Percentiles rank a stretch among this genome's conserved stretches.
These are phyloP conservation scores for Anolis apletophallus DNA, from an alignment of 2,797 vertebrate genomes.

Conservation along the genomic window DNA sequence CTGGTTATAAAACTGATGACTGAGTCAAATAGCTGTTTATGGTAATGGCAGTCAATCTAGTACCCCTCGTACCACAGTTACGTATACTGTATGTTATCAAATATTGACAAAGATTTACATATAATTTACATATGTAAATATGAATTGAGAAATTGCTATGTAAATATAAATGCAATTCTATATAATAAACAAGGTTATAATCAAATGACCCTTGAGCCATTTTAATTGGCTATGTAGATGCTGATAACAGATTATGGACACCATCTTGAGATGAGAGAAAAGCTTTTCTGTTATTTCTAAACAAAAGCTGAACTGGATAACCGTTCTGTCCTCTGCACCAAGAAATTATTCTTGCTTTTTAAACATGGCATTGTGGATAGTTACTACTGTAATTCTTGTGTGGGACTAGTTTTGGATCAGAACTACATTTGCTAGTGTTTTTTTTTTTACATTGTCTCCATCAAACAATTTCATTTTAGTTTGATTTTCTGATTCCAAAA, in stretches of 20 bases:
- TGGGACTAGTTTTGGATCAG: background rate
- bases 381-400: background rate
- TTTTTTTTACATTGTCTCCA: background rate
- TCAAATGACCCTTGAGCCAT: background rate
- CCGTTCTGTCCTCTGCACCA: background rate
- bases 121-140: background rate
- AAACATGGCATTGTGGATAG: too few species aligned
- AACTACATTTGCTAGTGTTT: constrained; percentile 2
- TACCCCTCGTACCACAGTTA: background rate
- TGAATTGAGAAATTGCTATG: background rate
- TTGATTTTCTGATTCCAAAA: background rate
- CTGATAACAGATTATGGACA: background rate
- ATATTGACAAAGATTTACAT: background rate
- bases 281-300: background rate
- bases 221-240: background rate
- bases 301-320: background rate
- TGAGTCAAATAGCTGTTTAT: background rate
- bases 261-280: background rate
- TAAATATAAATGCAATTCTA: background rate
- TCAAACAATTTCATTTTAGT: background rate
- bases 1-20: background rate
- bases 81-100: background rate
- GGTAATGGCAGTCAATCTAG: background rate
- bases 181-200: background rate
- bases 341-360: background rate